A percentile compares a stretch with the other conserved stretches of the same genome.
phyloP scores from a whole-genome alignment of 1,140 invertebrate genomes.

The Radopholus similis region DNA sequence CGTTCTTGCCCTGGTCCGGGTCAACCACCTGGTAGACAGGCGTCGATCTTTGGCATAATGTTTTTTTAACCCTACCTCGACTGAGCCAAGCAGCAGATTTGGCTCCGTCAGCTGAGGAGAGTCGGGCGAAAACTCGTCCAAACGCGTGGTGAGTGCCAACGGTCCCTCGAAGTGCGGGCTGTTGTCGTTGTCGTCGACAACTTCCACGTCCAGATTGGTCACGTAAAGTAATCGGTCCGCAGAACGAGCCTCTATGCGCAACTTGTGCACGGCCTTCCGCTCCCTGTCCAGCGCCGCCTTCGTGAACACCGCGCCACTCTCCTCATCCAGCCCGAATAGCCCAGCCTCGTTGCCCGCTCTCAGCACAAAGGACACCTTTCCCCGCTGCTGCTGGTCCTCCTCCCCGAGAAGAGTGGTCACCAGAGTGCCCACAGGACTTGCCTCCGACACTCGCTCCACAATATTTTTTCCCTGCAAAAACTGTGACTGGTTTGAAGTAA shows the following conservation, averaged over 20 bases:
- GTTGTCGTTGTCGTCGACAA: conserved; percentile 58
- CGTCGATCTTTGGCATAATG: too few species aligned
- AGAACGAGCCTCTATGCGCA: conserved; percentile 16
- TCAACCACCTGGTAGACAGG: too few species aligned
- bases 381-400: neutral
- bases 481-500: neutral
- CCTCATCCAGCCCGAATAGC: conserved; percentile 48
- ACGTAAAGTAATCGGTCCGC: conserved; percentile 17
- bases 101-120: neutral
- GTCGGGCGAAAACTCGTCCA: conserved; percentile 10
- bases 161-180: conserved; percentile 51
- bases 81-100: conserved; percentile 45
- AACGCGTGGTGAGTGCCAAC: conserved; percentile 9
- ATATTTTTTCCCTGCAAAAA: conserved; percentile 46
- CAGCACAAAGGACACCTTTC: neutral
- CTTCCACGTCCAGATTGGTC: conserved; percentile 11
- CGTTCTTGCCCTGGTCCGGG: conserved; percentile 52
- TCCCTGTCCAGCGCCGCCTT: conserved; percentile 16
- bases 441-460: neutral
- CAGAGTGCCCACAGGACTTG: conserved; percentile 4
- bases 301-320: conserved; percentile 21
- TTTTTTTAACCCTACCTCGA: conserved; percentile 40
- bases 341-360: conserved; percentile 53
- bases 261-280: conserved; percentile 3
- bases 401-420: neutral